Percentiles rank a stretch among this genome's conserved stretches.
Conservation (phyloP, 2,113 vertebrate species). For the Dendrocopos noguchii region DNA sequence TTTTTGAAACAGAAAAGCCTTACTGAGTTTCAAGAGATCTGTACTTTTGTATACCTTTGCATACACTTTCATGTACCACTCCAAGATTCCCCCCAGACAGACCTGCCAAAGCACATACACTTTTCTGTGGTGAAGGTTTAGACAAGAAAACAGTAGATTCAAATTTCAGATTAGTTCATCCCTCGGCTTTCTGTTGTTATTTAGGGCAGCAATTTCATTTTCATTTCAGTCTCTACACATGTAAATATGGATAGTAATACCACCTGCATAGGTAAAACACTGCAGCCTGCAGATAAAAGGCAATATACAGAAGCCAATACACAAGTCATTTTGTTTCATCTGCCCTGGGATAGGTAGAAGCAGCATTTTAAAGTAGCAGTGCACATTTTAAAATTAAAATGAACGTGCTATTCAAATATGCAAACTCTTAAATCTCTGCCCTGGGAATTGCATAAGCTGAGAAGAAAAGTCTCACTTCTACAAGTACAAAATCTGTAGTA, state of each 20-base stretch:
- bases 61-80: not conserved
- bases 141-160: not conserved
- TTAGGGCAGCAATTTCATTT: not conserved
- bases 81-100: not conserved
- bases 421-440: not conserved
- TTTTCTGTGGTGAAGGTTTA: not conserved
- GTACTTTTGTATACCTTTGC: not conserved
- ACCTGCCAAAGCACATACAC: accelerated
- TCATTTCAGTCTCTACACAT: not conserved
- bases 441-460: not conserved
- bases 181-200: not conserved
- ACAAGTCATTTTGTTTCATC: not conserved
- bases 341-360: not conserved
- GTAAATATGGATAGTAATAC: not conserved
- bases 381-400: not conserved
- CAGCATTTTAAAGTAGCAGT: not conserved
- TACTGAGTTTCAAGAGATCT: not conserved
- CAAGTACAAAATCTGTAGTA: not conserved
- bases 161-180: not conserved
- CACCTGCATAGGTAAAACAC: not conserved
- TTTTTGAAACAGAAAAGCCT: not conserved
- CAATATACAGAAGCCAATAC: not conserved
- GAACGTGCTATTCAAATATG: not conserved
- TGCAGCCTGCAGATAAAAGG: not conserved
- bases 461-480: not conserved